Base-by-base conservation (phyloP, 1,140 invertebrate genomes). In the Drosophila takahashii region DNA sequence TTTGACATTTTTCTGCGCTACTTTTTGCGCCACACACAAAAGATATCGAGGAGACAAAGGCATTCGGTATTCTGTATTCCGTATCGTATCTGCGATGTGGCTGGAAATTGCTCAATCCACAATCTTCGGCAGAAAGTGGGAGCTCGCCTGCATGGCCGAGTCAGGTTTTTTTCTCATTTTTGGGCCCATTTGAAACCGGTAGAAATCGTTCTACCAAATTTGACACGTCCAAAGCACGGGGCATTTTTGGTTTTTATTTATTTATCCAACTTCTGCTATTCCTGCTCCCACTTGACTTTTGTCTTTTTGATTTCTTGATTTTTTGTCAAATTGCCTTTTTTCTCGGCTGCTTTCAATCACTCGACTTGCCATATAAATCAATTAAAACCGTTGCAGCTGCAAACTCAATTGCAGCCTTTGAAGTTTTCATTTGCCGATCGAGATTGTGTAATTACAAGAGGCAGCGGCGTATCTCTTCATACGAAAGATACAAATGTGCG, bases 201-300 rank as follows among this genome's bases (percentile, higher is more conserved):
- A 79, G 79, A 87, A 89, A 89, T 89, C 37, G 76, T 89, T 89
- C 76, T 87, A 77, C 83, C 83, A 89, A 90, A 84, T 89, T 77
- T 77, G 79, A 87, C 76, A 79, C 67, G 53, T 78, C 58, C 22
- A 45, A 77, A 85, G 64, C 78, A 66, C 65, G 76, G 59, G 57
- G 71, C 71, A 41, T 75, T 66, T 74, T 66, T 41, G 52, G 29
- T 37, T 79, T 51, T 61, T 32, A 56, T 69, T 58, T 69, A 39
- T 74, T 51, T 61, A 52, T 66, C 41, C 22, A 27, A 47, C 64
- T 62, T 74, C 64, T 65, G 57, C 56, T 64, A 50, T 70, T 39
- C 37, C 47, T 48, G 73, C 65, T 69, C 51, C 62, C 47, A 58
- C 50, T 47, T 70, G 44, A 51, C 57, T 41, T 45, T 44, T 41